Evolutionary conservation across 2,888 invertebrate genomes (phyloP), one percentile per base, ranked within the genome.

Genomic region (Sipunculus nudus): DNA sequence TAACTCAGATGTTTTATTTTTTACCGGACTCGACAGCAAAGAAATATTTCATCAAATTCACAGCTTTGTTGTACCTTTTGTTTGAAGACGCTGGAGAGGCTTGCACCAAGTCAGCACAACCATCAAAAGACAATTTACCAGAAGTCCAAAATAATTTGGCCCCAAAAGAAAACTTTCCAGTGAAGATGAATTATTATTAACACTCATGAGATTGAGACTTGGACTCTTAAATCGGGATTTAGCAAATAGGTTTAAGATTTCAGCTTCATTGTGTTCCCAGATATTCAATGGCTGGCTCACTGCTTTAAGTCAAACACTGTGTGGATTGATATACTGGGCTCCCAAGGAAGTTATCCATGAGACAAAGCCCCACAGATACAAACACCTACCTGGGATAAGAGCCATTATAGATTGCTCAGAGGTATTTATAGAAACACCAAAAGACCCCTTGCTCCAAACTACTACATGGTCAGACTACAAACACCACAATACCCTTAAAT

Each of bases 401-500:
- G 31, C 40, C 1, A 58, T 58, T 16, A 50, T 50, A 1, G 57
- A 58, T 35, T 49, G 50, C n/a, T 50, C 50, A 13, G 57, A 58
- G 19, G 23, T 58, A 2, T 58, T 58, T 29, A 4, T 43, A 13
- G 53, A 53, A 41, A 53, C 41, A 16, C 29, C 53, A 6, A 53
- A 53, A 26, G 43, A 43, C 21, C 43, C 19, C 13, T n/a, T n/a
- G 21, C 19, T 8, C 21, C 43, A 43, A 43, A n/a, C 43, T 43
- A 19, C 13, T 10, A 54, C 49, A 6, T 58, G 50, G 49, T 50
- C 50, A n/a, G 41, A 39, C n/a, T 58, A 58, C 23, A 58, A 50
- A 21, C 50, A 50, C 38, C 57, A 58, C 32, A 58, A 58, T 16
- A 58, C 57, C 2, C 43, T n/a, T 1, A 58, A 58, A 41, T 58